Evolutionary conservation across 2,113 vertebrate genomes (phyloP).

Genomic region (Micronycteris hirsuta): DNA sequence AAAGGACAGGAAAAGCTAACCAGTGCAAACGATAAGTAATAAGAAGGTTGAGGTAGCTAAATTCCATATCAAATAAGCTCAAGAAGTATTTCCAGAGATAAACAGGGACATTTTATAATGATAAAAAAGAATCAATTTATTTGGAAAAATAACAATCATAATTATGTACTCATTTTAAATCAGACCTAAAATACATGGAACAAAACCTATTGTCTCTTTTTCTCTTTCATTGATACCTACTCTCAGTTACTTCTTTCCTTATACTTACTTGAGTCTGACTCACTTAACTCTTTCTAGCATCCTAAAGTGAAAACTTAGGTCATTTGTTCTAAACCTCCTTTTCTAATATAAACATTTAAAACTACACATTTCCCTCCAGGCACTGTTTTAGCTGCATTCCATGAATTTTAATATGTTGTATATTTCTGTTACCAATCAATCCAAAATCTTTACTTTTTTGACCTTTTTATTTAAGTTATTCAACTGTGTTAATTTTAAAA

Average conservation of each 20-base stretch:
- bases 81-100: not conserved
- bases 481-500: not conserved
- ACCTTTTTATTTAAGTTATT: not conserved
- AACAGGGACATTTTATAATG: too few relatives aligned
- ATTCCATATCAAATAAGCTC: not conserved
- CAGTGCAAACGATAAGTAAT: not conserved
- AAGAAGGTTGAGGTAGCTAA: not conserved
- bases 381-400: not conserved
- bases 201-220: not conserved
- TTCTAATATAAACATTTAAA: not conserved
- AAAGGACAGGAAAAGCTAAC: not conserved
- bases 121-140: not conserved
- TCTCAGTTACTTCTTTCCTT: not conserved
- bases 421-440: not conserved
- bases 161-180: not conserved
- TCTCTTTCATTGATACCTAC: not conserved
- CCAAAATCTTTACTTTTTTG: not conserved
- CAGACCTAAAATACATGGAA: not conserved
- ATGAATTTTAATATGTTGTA: not conserved
- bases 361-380: too few relatives aligned
- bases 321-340: not conserved
- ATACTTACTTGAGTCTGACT: not conserved
- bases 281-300: too few relatives aligned
- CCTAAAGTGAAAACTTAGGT: not conserved
- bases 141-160: not conserved